phyloP scores from a whole-genome alignment of 37 sponge, comb jelly and placozoan genomes.

The Dysidea cf. avara region DNA sequence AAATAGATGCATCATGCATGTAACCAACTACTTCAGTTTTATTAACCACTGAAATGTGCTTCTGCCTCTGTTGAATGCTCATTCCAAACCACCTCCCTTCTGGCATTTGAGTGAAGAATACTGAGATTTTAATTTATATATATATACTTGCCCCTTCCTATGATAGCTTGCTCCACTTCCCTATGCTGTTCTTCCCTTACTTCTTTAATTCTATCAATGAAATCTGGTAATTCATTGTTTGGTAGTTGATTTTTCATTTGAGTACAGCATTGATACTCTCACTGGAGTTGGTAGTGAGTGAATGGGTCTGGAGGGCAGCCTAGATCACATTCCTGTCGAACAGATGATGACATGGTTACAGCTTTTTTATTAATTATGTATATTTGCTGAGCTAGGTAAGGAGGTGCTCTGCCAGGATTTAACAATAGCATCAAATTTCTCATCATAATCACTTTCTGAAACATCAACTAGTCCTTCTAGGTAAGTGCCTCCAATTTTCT shows the following conservation, averaged over 20 bases:
- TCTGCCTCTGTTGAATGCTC: neutral
- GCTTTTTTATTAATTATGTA: conserved; percentile 8
- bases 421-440: too few species aligned
- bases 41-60: too few species aligned
- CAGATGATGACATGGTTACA: conserved; percentile 30
- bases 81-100: conserved; percentile 31
- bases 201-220: conserved; percentile 25
- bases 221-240: conserved; percentile 33
- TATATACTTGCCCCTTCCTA: conserved; percentile 42
- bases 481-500: conserved; percentile 1
- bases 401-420: too few species aligned
- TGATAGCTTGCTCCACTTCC: conserved; percentile 43
- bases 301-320: conserved; percentile 39
- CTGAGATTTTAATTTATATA: conserved; percentile 9
- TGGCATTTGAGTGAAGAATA: conserved; percentile 19
- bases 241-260: conserved; percentile 46
- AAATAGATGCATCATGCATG: too few species aligned
- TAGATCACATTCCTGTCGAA: conserved; percentile 33
- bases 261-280: conserved; percentile 42
- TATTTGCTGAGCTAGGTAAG: too few species aligned
- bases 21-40: too few species aligned
- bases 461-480: conserved; percentile 22
- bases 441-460: too few species aligned
- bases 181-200: conserved; percentile 36
- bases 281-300: conserved; percentile 51